Base-by-base conservation (phyloP, 2,113 vertebrate species). In the Trinectes maculatus region DNA sequence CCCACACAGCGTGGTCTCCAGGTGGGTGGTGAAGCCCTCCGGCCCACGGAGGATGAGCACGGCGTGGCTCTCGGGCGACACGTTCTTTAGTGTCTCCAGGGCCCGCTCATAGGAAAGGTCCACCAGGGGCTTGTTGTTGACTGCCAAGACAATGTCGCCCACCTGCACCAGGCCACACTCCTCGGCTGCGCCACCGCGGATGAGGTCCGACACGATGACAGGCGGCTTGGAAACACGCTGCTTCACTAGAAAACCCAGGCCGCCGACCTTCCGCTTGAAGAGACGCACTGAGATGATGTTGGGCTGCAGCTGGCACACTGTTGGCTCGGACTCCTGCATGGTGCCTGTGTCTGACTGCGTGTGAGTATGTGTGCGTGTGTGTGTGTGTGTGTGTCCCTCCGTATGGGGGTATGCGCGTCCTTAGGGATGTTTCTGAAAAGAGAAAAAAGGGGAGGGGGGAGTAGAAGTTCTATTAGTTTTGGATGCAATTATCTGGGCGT, bases 221-320 rank as follows among this genome's bases (percentile, higher is more conserved):
- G 97, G 97, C 0, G 97, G 97, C 73, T 96, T 98, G 91, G 90
- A 96, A 59, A 98, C 91, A 7, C 97, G 91, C 74, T 99, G 96
- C 90, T 98, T 99, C 79, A 98, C 98, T 82, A 99, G 87, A 65
- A 98, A 99, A 15, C 98, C 98, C 77, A 99, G 93, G 36, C 97
- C 98, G 1, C 98, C 97, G 16, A 96, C 93, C 78, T 95, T 97
- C 79, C 96, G 95, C 80, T 99, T 98, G 90, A 96, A 97, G 55
- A 99, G 95, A 55, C 95, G 95, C 55, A 98, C 96, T 0, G 97
- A 99, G 87, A 99, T 98, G 91, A 99, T 95, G 46, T 98, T 98
- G 79, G 97, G 97, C 76, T 98, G 96, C 82, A 98, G 95, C 83
- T 98, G 96, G 89, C 96, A 95, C 69, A 98, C 97, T 0, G 93